Evolutionary conservation across 2,113 vertebrate species (phyloP).

Genomic region (Hippocampus comes): DNA sequence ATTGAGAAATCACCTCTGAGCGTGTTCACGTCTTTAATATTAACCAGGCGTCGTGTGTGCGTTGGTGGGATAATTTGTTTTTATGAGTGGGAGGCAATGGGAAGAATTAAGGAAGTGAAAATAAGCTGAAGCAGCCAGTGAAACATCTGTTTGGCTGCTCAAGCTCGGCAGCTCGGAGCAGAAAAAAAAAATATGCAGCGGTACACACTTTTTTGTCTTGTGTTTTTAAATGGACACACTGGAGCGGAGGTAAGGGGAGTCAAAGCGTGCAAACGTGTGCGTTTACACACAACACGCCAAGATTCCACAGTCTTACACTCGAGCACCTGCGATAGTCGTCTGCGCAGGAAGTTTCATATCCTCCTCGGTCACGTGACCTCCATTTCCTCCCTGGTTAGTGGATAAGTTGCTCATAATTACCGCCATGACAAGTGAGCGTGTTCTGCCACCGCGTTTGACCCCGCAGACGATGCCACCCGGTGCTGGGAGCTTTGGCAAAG

Average conservation of each 20-base stretch:
- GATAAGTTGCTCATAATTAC: slow-evolving; percentile 73
- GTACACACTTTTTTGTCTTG: slow-evolving; percentile 44
- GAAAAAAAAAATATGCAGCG: slow-evolving; percentile 64
- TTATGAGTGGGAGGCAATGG: slow-evolving; percentile 39
- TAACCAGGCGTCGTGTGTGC: neutral
- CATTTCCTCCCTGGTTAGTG: slow-evolving; percentile 69
- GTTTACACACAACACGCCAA: slow-evolving; percentile 69
- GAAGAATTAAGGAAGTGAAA: slow-evolving; percentile 49
- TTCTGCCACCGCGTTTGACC: slow-evolving; percentile 56
- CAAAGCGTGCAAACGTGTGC: slow-evolving; percentile 29
- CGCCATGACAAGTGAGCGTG: slow-evolving; percentile 62
- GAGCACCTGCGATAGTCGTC: slow-evolving; percentile 79
- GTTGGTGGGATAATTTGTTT: neutral
- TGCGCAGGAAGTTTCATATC: slow-evolving; percentile 84
- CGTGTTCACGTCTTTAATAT: neutral
- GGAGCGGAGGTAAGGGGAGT: neutral
- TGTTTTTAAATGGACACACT: neutral
- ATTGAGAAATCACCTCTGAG: neutral
- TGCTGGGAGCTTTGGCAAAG: slow-evolving; percentile 49
- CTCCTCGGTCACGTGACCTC: slow-evolving; percentile 77
- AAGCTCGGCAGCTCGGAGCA: slow-evolving; percentile 63
- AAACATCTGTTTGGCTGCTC: slow-evolving; percentile 81
- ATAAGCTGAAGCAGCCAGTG: slow-evolving; percentile 66
- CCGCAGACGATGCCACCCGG: slow-evolving; percentile 49
- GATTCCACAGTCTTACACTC: slow-evolving; percentile 71